Percentiles rank a stretch among this genome's conserved stretches.
Evolutionary conservation across 30 jellyfish, hydroid and myxozoan genomes (phyloP).

Genomic region (Cassiopea andromeda): DNA sequence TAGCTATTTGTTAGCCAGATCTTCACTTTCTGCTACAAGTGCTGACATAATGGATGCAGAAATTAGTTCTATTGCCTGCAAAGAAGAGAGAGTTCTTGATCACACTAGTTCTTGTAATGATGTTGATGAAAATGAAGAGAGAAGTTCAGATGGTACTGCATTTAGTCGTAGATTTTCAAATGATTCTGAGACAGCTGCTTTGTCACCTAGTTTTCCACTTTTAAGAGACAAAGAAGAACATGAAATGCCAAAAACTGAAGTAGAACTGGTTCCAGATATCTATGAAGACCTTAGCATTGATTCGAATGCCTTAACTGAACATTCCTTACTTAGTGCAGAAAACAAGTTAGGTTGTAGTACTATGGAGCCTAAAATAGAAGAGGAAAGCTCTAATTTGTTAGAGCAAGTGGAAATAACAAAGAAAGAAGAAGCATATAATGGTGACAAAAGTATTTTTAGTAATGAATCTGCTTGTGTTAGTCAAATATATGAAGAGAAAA

Average conservation of each 20-base stretch:
- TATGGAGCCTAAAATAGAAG: not conserved
- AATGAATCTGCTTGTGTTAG: not conserved
- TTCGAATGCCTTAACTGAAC: not conserved
- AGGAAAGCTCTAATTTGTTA: not conserved
- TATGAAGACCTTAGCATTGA: not conserved
- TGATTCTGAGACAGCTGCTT: slow-evolving; percentile 54
- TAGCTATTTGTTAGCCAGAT: not conserved
- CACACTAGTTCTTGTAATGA: not conserved
- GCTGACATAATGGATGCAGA: slow-evolving; percentile 47
- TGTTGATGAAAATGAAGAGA: slow-evolving; percentile 15
- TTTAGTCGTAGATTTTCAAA: slow-evolving; percentile 35
- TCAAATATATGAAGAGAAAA: not conserved
- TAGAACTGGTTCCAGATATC: not conserved
- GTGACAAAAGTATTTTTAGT: not conserved
- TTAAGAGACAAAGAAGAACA: slow-evolving; percentile 47
- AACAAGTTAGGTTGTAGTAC: not conserved
- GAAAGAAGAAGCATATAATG: not conserved
- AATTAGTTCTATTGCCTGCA: slow-evolving; percentile 42
- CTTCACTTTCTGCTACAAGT: not conserved
- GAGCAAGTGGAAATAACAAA: not conserved
- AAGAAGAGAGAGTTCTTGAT: not conserved
- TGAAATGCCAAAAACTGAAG: not conserved
- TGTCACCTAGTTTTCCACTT: slow-evolving; percentile 69
- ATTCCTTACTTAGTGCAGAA: not conserved
- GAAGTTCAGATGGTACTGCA: not conserved